Percentiles rank a stretch among this genome's conserved stretches.
These are phyloP conservation scores for Zeugodacus cucurbitae DNA, from an alignment of 1,140 invertebrate species.

Conservation along the genomic window DNA sequence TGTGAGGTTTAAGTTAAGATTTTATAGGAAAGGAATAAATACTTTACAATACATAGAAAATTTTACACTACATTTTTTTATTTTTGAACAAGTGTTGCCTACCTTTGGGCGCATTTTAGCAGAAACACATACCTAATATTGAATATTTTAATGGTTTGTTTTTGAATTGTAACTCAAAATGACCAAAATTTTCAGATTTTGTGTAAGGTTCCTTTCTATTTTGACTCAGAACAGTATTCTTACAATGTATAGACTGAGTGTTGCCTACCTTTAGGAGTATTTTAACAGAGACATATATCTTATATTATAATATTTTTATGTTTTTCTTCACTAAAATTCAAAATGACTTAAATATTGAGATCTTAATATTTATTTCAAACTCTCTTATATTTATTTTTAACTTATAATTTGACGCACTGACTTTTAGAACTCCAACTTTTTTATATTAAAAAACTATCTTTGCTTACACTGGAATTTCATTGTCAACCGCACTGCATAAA, in stretches of 20 bases:
- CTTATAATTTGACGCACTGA: background rate
- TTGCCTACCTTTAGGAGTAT: background rate
- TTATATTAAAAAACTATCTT: background rate
- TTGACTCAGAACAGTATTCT: too few relatives aligned
- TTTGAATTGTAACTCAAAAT: too few relatives aligned
- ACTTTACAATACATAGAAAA: too few relatives aligned
- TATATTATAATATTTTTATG: background rate
- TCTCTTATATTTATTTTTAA: background rate
- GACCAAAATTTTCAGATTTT: too few relatives aligned
- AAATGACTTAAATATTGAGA: too few relatives aligned
- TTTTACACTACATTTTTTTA: too few relatives aligned
- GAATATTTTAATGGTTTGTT: too few relatives aligned
- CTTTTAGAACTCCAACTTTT: background rate
- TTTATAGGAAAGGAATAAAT: background rate
- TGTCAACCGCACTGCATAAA: background rate
- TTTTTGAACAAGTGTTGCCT: background rate
- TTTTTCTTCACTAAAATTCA: too few relatives aligned
- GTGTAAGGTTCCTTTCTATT: too few relatives aligned
- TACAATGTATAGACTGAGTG: too few relatives aligned
- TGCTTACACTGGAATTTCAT: background rate
- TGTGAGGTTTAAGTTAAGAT: background rate
- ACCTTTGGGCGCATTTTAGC: background rate
- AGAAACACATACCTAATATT: background rate
- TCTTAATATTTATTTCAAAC: too few relatives aligned
- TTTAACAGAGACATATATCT: background rate